These are phyloP conservation scores for Eremophila alpestris DNA, from an alignment of 2,797 vertebrate species.

Conservation along the genomic window DNA sequence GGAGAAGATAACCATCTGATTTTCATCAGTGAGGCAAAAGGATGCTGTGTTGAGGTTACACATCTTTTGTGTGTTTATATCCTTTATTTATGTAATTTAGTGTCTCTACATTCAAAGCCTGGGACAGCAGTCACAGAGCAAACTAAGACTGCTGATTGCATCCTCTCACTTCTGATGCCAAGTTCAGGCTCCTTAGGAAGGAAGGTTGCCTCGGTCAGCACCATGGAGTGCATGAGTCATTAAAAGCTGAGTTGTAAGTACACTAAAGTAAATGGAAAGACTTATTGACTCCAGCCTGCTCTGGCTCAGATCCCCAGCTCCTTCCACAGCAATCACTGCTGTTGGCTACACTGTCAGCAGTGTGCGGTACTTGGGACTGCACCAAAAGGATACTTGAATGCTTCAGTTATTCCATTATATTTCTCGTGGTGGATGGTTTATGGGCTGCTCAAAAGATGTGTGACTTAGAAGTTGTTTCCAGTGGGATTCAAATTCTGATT, in stretches of 20 bases:
- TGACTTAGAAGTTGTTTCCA: constrained; percentile 29
- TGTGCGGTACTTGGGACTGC: not conserved
- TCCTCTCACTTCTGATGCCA: not conserved
- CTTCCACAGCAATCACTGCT: constrained; percentile 9
- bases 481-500: not conserved
- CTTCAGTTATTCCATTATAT: not conserved
- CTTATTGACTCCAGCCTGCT: not conserved
- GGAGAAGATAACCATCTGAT: not conserved
- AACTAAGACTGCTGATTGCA: not conserved
- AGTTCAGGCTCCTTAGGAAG: not conserved
- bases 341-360: constrained; percentile 27
- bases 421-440: not conserved
- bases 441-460: not conserved
- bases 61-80: not conserved
- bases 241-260: not conserved
- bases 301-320: not conserved
- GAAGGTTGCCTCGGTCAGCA: not conserved
- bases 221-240: not conserved
- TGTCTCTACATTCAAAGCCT: not conserved
- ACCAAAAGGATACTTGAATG: not conserved
- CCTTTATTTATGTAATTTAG: not conserved
- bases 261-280: constrained; percentile 14
- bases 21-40: not conserved
- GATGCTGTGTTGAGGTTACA: not conserved
- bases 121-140: not conserved